A percentile compares a stretch with the other conserved stretches of the same genome.
Evolutionary conservation across 2,888 invertebrate species (phyloP).

Genomic region (Dasysyrphus albostriatus): DNA sequence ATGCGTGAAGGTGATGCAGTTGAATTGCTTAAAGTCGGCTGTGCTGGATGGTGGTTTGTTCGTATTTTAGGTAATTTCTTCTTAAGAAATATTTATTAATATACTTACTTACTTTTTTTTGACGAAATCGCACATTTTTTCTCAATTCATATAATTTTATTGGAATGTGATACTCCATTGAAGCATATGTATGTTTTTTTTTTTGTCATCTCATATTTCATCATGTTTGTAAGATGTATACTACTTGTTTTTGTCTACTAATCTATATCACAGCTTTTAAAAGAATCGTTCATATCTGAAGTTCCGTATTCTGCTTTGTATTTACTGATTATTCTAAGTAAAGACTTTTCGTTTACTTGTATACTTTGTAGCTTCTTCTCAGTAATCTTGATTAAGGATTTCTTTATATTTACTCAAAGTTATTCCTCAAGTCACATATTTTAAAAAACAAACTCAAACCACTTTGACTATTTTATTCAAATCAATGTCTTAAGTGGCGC

Average conservation of each 20-base stretch:
- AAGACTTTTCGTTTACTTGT: background rate
- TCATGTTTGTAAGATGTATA: background rate
- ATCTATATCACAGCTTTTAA: background rate
- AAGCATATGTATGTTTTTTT: background rate
- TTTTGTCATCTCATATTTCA: constrained; percentile 20
- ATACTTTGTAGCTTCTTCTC: background rate
- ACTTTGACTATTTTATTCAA: too few species aligned
- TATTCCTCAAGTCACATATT: background rate
- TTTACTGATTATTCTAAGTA: background rate
- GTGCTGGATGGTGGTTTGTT: constrained; percentile 99
- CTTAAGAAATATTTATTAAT: constrained; percentile 13
- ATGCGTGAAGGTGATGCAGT: constrained; percentile 95
- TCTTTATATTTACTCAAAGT: background rate
- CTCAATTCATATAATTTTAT: background rate
- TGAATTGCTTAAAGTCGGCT: constrained; percentile 95
- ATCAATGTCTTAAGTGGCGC: too few species aligned
- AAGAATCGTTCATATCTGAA: background rate
- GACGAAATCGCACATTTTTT: constrained; percentile 9
- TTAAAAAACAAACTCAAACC: too few species aligned
- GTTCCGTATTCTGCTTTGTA: background rate
- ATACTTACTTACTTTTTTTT: constrained; percentile 14
- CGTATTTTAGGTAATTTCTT: constrained; percentile 88
- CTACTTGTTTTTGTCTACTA: constrained; percentile 3
- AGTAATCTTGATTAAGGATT: background rate
- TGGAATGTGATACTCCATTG: constrained; percentile 8